Percentiles rank a stretch among this genome's conserved stretches.
These are phyloP conservation scores for Mizuhopecten yessoensis DNA, from an alignment of 1,140 invertebrate genomes.

Conservation along the genomic window DNA sequence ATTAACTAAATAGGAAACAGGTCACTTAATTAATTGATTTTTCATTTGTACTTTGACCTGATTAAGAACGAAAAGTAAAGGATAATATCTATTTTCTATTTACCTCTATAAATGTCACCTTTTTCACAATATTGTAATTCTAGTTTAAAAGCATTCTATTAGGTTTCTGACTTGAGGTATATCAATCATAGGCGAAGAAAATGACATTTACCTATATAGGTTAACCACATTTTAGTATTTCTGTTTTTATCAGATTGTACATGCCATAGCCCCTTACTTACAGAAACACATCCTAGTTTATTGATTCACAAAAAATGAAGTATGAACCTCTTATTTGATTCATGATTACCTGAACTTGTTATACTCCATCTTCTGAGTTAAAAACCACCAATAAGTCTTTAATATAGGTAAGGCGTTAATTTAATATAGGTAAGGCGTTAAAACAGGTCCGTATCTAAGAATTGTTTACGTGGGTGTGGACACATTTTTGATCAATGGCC, in stretches of 20 bases:
- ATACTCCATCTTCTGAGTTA: background rate
- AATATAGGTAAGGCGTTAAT: background rate
- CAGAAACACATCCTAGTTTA: background rate
- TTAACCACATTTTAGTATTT: constrained; percentile 7
- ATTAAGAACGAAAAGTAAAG: no score
- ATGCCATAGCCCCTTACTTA: background rate
- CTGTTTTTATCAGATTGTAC: background rate
- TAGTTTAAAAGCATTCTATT: background rate
- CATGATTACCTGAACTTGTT: background rate
- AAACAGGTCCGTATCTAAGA: background rate
- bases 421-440: background rate
- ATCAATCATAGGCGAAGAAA: background rate
- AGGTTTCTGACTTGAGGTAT: background rate
- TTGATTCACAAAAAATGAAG: background rate
- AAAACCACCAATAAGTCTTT: background rate
- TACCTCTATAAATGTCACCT: background rate
- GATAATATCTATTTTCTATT: no score
- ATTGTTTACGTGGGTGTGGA: background rate
- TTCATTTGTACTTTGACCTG: no score
- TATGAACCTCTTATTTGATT: background rate
- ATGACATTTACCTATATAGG: constrained; percentile 11
- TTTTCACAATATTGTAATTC: background rate
- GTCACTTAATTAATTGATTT: no score
- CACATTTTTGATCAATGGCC: background rate
- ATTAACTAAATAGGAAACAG: no score